Conservation (phyloP, 1,140 invertebrate species). For the Aphelenchoides avenae region DNA sequence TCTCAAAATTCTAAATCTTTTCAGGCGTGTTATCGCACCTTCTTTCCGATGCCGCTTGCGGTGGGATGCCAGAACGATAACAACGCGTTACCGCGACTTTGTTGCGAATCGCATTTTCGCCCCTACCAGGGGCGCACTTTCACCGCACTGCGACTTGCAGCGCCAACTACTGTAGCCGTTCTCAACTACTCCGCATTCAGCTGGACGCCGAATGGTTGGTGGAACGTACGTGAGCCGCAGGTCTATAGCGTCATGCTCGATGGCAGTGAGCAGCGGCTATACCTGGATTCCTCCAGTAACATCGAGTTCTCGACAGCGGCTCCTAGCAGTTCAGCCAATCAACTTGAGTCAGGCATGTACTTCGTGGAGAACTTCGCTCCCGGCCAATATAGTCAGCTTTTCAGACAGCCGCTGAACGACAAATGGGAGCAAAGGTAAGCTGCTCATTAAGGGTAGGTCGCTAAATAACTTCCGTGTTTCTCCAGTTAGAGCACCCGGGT, state of each 20-base stretch:
- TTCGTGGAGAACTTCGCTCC: conserved; percentile 19
- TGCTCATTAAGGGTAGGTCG: no score
- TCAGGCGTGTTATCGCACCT: conserved; percentile 29
- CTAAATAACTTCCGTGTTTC: no score
- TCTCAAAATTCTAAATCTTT: no score
- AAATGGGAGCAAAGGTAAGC: conserved; percentile 30
- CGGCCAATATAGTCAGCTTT: conserved; percentile 13
- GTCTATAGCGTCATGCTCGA: conserved; percentile 1
- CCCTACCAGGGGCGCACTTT: conserved; percentile 25
- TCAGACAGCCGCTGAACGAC: conserved; percentile 20
- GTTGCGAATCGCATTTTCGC: conserved; percentile 23
- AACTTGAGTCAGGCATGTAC: conserved; percentile 20
- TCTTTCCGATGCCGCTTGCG: conserved; percentile 21
- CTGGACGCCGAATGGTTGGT: conserved; percentile 21
- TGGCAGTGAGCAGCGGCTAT: no score
- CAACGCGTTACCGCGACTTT: conserved; percentile 13
- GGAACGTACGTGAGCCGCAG: not conserved
- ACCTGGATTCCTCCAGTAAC: conserved; percentile 10
- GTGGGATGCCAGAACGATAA: conserved; percentile 9
- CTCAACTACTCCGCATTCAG: conserved; percentile 12
- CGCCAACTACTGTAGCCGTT: conserved; percentile 26
- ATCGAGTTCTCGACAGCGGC: conserved; percentile 16
- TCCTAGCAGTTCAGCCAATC: conserved; percentile 8
- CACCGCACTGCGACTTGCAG: conserved; percentile 17
- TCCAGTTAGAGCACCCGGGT: no score